Evolutionary conservation across 2,888 invertebrate genomes (phyloP), one percentile per base, ranked within the genome.

Genomic region (Lasioglossum pauxillum): DNA sequence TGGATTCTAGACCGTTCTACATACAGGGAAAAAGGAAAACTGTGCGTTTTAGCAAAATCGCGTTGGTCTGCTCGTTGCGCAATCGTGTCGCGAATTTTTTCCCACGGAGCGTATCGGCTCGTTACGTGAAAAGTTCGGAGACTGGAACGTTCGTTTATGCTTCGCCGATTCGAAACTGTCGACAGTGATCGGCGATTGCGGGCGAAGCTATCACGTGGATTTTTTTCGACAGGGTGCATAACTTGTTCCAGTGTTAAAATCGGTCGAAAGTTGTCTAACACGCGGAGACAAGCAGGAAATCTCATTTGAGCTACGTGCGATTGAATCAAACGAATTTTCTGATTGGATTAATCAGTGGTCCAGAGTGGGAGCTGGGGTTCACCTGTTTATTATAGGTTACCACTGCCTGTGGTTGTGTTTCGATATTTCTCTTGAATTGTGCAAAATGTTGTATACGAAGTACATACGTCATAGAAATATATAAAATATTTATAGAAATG

Each of bases 71-170:
- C 67, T 67, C 0, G 67, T 67, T 67, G 35, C 67, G 67, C 35
- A 67, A 67, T 67, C 23, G 67, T 23, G 67, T 67, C 35, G 67
- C 67, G 67, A 67, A 8, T 19, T 67, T 35, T 35, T 67, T 19
- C 23, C 67, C 31, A 16, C n/a, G 23, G 67, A 31, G 67, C 67
- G 10, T 67, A 35, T 67, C 67, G 67, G 35, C 35, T 67, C 67
- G 67, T 67, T 67, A 67, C 67, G 19, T 67, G 67, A 67, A 67
- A 67, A 67, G 67, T 67, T 67, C 67, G 35, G 67, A 67, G 35
- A 67, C 67, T 67, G 67, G 35, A 67, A 67, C 67, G 67, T 67
- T 31, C 35, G 67, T 67, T 67, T 67, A 67, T 67, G 67, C 35
- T 67, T 31, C 67, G 67, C 35, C 35, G 67, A 67, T 67, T 67